These are phyloP conservation scores for Archivesica marissinica DNA, from an alignment of 1,140 invertebrate species.

Conservation along the genomic window DNA sequence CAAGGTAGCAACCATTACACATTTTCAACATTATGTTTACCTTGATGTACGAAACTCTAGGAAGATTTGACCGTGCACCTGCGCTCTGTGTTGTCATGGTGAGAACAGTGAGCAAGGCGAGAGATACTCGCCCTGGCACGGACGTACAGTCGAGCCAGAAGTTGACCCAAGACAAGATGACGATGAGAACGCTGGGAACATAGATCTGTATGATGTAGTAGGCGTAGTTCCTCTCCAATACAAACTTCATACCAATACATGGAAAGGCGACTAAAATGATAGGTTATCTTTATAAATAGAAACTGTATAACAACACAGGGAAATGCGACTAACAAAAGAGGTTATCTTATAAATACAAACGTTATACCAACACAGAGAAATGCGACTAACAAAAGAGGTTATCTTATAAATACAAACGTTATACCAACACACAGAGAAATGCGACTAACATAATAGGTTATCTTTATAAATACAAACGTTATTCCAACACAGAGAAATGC, in stretches of 20 bases:
- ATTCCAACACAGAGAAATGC: no score
- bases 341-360: no score
- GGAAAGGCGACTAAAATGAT: slow-evolving; percentile 73
- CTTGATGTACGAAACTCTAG: slow-evolving; percentile 85
- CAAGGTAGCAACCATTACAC: not conserved
- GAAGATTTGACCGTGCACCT: slow-evolving; percentile 68
- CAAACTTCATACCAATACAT: slow-evolving; percentile 91
- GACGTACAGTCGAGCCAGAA: slow-evolving; percentile 74
- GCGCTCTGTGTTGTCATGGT: slow-evolving; percentile 82
- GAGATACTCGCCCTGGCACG: slow-evolving; percentile 73
- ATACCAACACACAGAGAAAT: no score
- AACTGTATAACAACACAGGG: no score
- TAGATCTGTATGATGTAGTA: slow-evolving; percentile 97
- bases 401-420: no score
- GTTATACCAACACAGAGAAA: no score
- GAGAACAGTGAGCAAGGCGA: slow-evolving; percentile 77
- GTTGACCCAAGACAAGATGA: slow-evolving; percentile 96
- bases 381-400: no score
- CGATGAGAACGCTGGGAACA: slow-evolving; percentile 96
- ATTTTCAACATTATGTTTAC: slow-evolving; percentile 69
- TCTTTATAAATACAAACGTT: no score
- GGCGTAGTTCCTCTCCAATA: slow-evolving; percentile 94
- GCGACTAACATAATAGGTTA: no score
- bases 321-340: no score
- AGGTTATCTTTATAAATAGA: no score